Evolutionary conservation across 2,888 invertebrate species (phyloP).

Genomic region (Torymus texanus): DNA sequence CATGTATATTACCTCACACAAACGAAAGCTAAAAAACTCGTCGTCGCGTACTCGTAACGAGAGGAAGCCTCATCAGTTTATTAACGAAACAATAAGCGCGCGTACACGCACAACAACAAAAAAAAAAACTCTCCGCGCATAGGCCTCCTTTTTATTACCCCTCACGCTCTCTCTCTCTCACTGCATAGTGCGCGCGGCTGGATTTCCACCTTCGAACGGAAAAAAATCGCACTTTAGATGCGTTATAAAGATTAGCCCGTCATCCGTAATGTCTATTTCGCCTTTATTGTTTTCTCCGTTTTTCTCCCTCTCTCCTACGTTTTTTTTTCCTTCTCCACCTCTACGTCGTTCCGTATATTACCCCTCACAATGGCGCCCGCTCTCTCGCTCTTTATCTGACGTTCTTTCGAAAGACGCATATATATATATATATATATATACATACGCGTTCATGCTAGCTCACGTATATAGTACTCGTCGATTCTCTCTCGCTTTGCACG

Average conservation of each 20-base stretch:
- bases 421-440: no score
- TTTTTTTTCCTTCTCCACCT: slow-evolving; percentile 14
- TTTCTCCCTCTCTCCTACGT: slow-evolving; percentile 2
- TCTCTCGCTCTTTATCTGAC: slow-evolving; percentile 30
- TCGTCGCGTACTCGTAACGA: neutral
- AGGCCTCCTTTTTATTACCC: slow-evolving; percentile 13
- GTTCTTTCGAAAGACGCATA: slow-evolving; percentile 29
- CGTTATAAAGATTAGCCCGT: slow-evolving; percentile 52
- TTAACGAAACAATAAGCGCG: slow-evolving; percentile 45
- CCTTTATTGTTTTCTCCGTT: slow-evolving; percentile 52
- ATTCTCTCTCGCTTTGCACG: slow-evolving; percentile 52
- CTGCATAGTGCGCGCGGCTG: neutral
- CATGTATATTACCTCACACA: neutral
- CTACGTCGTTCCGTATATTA: slow-evolving; percentile 25
- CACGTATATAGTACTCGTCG: slow-evolving; percentile 13
- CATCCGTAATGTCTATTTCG: slow-evolving; percentile 57
- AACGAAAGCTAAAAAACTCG: slow-evolving; percentile 5
- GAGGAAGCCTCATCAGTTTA: slow-evolving; percentile 14
- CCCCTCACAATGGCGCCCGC: slow-evolving; percentile 36
- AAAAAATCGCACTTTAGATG: slow-evolving; percentile 44
- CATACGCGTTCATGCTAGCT: no score
- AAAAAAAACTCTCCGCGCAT: neutral
- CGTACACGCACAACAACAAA: neutral
- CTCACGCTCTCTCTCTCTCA: no score
- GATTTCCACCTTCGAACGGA: slow-evolving; percentile 34